Evolutionary conservation across 2,888 invertebrate species (phyloP).

Genomic region (Leptinotarsa tumamoca): DNA sequence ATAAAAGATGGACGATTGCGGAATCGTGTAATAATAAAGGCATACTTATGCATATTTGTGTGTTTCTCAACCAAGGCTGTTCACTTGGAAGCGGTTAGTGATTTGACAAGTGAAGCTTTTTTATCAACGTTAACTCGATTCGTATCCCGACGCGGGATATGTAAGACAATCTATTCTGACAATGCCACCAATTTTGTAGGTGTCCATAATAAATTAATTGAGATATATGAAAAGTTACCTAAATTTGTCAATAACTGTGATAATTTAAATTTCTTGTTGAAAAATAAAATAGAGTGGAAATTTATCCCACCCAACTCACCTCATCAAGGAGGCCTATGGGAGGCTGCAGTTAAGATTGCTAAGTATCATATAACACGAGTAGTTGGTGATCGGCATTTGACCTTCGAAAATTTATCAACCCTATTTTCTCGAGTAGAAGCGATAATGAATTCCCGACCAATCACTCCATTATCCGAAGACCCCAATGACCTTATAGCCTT

Average conservation of each 20-base stretch:
- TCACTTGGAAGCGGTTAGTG: conserved; percentile 36
- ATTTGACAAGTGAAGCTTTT: conserved; percentile 22
- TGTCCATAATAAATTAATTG: conserved; percentile 28
- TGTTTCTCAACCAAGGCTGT: conserved; percentile 44
- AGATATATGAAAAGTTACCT: conserved; percentile 18
- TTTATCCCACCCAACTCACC: too few relatives aligned
- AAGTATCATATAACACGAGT: background rate
- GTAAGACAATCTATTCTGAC: background rate
- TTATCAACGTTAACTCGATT: conserved; percentile 36
- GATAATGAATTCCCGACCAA: conserved; percentile 54
- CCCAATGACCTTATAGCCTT: conserved; percentile 48
- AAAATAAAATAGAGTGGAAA: background rate
- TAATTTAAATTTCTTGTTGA: background rate
- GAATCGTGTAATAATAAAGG: conserved; percentile 39
- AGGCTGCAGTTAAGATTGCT: conserved; percentile 4
- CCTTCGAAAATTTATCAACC: conserved; percentile 29
- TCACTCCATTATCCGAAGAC: conserved; percentile 49
- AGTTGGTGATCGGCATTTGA: conserved; percentile 10
- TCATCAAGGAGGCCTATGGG: background rate
- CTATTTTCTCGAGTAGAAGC: conserved; percentile 45
- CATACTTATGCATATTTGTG: conserved; percentile 42
- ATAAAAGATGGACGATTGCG: conserved; percentile 36
- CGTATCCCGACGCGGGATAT: conserved; percentile 37
- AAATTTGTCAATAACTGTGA: conserved; percentile 29
- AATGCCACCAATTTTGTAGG: conserved; percentile 35